Evolutionary conservation across 2,113 vertebrate species (phyloP).

Genomic region (Eudyptes chrysolophus): DNA sequence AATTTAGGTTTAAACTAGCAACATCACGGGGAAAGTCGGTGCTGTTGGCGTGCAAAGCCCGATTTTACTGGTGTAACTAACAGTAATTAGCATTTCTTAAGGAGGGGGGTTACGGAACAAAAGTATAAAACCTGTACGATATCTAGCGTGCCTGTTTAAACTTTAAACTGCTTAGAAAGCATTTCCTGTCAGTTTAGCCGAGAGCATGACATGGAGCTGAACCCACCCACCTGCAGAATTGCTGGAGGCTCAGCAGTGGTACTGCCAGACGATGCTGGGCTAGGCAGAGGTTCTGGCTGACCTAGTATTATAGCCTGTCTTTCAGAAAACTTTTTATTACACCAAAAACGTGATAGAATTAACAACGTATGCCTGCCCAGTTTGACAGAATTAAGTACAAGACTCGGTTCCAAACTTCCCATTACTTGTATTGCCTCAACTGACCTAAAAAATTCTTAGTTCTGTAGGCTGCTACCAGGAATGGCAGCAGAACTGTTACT

Average conservation of each 20-base stretch:
- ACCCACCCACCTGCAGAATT: no score
- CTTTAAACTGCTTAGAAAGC: background rate
- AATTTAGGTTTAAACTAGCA: accelerated
- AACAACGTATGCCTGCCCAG: background rate
- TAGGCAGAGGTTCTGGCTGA: background rate
- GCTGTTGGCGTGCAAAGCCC: background rate
- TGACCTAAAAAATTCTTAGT: background rate
- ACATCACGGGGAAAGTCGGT: background rate
- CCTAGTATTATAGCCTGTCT: accelerated
- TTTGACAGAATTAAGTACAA: background rate
- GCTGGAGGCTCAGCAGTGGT: background rate
- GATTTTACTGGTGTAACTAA: background rate
- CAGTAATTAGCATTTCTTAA: background rate
- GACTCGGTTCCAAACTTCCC: accelerated
- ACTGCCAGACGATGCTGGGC: background rate
- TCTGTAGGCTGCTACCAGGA: background rate
- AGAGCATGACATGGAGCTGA: background rate
- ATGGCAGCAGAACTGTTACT: accelerated
- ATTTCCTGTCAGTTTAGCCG: accelerated
- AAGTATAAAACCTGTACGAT: background rate
- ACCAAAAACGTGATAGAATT: accelerated
- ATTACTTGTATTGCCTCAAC: background rate
- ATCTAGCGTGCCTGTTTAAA: background rate
- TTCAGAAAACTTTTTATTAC: background rate
- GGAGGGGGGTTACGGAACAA: background rate